A percentile compares a stretch with the other conserved stretches of the same genome.
These are phyloP conservation scores for Terebella lapidaria DNA, from an alignment of 2,888 invertebrate genomes.

Conservation along the genomic window DNA sequence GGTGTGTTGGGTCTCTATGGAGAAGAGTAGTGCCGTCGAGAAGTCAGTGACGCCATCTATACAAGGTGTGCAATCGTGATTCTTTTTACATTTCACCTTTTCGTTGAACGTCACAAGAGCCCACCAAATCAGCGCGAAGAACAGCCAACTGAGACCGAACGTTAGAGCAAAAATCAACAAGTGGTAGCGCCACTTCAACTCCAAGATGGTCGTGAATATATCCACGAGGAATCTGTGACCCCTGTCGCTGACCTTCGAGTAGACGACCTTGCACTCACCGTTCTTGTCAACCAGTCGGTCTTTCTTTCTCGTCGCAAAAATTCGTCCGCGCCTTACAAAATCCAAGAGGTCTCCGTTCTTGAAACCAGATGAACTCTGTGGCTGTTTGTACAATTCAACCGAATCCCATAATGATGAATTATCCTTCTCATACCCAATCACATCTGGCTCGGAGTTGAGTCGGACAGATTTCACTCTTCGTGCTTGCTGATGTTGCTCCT, in stretches of 20 bases:
- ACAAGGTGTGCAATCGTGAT: too few relatives aligned
- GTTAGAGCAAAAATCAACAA: conserved; percentile 54
- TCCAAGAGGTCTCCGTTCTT: too few relatives aligned
- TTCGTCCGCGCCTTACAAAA: conserved; percentile 14
- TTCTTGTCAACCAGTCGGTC: conserved; percentile 88
- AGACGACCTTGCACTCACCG: conserved; percentile 94
- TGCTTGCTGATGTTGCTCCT: too few relatives aligned
- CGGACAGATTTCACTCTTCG: too few relatives aligned
- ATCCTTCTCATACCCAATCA: too few relatives aligned
- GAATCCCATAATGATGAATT: too few relatives aligned
- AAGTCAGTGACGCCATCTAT: conserved; percentile 25
- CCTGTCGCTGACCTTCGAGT: conserved; percentile 89
- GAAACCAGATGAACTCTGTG: too few relatives aligned
- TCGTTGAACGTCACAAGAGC: conserved; percentile 82
- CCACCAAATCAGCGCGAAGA: conserved; percentile 93
- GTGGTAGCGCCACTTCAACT: conserved; percentile 57
- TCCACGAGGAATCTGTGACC: conserved; percentile 80
- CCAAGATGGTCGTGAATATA: conserved; percentile 58
- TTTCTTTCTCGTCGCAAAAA: conserved; percentile 19
- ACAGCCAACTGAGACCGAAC: conserved; percentile 79
- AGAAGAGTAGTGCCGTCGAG: conserved; percentile 25
- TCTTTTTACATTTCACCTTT: too few relatives aligned
- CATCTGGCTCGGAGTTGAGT: too few relatives aligned
- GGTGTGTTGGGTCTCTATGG: conserved; percentile 30
- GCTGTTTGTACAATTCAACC: too few relatives aligned